Conservation (phyloP, 2,113 vertebrate genomes). For the Eulacestoma nigropectus region DNA sequence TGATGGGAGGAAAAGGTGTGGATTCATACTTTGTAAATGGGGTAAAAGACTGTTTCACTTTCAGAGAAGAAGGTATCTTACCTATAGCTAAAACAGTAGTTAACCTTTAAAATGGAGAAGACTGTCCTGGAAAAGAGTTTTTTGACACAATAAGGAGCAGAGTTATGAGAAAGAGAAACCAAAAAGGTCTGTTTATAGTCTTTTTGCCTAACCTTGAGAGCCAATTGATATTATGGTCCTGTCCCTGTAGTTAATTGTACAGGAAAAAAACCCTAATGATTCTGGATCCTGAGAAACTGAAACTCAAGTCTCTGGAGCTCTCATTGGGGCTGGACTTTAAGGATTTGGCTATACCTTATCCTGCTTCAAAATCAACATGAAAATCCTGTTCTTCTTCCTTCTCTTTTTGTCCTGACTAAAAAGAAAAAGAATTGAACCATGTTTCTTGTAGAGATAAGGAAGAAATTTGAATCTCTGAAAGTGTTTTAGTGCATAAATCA, state of each 20-base stretch:
- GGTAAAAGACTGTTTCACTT: background rate
- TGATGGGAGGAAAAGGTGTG: background rate
- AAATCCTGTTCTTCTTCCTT: background rate
- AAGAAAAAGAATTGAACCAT: background rate
- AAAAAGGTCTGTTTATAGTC: background rate
- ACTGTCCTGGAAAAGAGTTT: background rate
- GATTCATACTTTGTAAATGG: background rate
- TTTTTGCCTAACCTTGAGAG: background rate
- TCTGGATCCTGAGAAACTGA: background rate
- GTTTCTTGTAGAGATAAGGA: background rate
- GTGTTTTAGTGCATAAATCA: background rate
- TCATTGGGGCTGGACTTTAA: background rate
- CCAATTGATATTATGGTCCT: background rate
- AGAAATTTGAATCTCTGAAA: background rate
- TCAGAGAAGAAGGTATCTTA: background rate
- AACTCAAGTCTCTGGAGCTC: background rate
- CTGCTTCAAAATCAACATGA: background rate
- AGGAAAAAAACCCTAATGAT: background rate
- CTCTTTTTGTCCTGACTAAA: background rate
- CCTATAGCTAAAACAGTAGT: background rate
- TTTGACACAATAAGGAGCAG: background rate
- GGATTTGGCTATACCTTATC: background rate
- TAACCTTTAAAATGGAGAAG: background rate
- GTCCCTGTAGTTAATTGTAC: background rate
- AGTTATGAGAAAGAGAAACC: background rate